phyloP scores from a whole-genome alignment of 64 coral and sea anemone genomes.

The Cladopsammia gracilis region DNA sequence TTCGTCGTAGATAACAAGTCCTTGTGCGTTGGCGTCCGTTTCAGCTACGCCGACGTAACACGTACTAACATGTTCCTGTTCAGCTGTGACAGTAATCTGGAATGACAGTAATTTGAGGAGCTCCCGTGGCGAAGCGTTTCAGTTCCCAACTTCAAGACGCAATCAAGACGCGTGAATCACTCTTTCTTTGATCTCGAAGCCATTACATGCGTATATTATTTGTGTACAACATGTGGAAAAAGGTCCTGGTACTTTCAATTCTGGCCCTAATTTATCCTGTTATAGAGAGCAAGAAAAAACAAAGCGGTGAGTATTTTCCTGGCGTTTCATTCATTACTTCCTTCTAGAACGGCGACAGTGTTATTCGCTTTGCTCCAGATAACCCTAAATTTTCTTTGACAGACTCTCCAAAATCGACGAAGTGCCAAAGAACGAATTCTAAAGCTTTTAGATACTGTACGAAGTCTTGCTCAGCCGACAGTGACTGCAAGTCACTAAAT shows the following conservation, averaged over 20 bases:
- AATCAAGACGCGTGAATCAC: not conserved
- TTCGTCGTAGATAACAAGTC: too few species aligned
- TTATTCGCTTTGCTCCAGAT: not conserved
- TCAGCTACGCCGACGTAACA: not conserved
- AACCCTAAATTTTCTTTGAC: not conserved
- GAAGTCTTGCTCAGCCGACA: not conserved
- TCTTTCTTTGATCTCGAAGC: not conserved
- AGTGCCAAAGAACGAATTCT: conserved; percentile 42
- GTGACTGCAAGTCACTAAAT: conserved; percentile 33
- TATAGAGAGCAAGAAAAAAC: not conserved
- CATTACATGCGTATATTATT: not conserved
- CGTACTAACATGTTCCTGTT: not conserved
- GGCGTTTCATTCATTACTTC: not conserved
- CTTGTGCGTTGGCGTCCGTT: not conserved
- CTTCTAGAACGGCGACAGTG: too few species aligned
- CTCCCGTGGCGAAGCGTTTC: not conserved
- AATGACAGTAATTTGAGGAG: conserved; percentile 31
- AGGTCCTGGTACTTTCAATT: not conserved
- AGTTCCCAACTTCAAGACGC: conserved; percentile 16
- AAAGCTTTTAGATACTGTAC: conserved; percentile 49
- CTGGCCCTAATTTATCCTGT: not conserved
- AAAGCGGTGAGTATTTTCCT: not conserved
- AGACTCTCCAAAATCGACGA: conserved; percentile 10
- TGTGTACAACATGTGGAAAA: conserved; percentile 16
- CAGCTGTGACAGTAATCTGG: not conserved